These are phyloP conservation scores for Silurus asotus DNA, from an alignment of 2,113 vertebrate genomes.

Conservation along the genomic window DNA sequence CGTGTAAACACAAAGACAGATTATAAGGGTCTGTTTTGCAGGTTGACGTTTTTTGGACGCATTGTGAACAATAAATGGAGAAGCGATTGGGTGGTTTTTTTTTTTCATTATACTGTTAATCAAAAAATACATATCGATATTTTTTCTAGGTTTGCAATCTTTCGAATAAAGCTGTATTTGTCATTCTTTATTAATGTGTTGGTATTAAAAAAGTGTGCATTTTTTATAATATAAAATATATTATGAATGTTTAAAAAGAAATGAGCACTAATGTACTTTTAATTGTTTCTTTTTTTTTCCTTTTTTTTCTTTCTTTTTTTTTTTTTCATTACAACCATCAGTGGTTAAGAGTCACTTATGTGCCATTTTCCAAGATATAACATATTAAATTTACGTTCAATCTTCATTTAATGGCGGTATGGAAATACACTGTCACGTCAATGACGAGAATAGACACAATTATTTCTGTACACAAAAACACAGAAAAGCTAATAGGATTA, in stretches of 20 bases:
- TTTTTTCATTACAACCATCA: background rate
- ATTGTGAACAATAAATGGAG: background rate
- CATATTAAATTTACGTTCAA: background rate
- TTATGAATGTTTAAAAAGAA: too few species aligned
- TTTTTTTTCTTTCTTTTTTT: background rate
- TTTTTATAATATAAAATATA: too few species aligned
- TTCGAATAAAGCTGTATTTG: background rate
- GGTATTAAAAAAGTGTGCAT: too few species aligned
- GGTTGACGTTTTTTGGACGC: conserved; percentile 7
- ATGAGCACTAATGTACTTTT: too few species aligned
- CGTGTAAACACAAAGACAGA: conserved; percentile 8
- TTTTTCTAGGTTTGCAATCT: background rate
- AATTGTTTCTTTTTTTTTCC: too few species aligned
- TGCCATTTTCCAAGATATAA: background rate
- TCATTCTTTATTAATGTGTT: background rate
- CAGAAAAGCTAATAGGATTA: background rate
- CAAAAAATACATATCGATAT: too few species aligned
- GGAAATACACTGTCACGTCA: background rate
- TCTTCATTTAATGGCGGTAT: too few species aligned
- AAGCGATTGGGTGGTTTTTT: background rate
- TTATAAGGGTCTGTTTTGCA: background rate
- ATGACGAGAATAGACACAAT: background rate
- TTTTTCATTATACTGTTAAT: too few species aligned
- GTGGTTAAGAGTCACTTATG: background rate
- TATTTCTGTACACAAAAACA: background rate